phyloP scores from a whole-genome alignment of 2,888 invertebrate species.

The Entomobrya multifasciata region DNA sequence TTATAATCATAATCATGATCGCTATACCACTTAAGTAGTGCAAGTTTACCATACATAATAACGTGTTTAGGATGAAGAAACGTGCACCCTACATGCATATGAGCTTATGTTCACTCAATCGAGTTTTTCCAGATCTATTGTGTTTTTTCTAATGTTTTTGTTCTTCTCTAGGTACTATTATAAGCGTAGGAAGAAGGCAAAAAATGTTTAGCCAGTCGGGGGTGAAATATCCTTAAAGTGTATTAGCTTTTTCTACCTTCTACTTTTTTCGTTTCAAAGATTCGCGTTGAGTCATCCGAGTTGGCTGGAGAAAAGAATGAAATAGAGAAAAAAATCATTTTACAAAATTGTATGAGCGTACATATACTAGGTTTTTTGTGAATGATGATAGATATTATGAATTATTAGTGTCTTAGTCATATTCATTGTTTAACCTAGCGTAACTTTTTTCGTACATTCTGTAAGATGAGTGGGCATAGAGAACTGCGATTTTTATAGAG shows the following conservation, averaged over 20 bases:
- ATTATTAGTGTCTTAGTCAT: neutral
- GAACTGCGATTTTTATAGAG: constrained; percentile 33
- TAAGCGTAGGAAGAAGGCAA: neutral
- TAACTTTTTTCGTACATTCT: neutral
- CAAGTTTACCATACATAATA: neutral
- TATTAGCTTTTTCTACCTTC: neutral
- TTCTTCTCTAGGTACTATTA: neutral
- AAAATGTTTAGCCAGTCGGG: constrained; percentile 32
- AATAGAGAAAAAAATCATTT: too few relatives aligned
- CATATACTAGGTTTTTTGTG: too few relatives aligned
- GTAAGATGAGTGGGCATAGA: constrained; percentile 64
- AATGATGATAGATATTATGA: too few relatives aligned
- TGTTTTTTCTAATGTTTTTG: neutral
- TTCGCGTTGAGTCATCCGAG: constrained; percentile 2
- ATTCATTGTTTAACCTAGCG: neutral
- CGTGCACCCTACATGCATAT: neutral
- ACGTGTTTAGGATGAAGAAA: too few relatives aligned
- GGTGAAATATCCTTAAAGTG: constrained; percentile 39
- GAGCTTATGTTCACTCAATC: neutral
- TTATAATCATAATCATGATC: neutral
- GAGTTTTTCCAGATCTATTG: neutral
- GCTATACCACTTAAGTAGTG: neutral
- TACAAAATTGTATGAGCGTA: too few relatives aligned
- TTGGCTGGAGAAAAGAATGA: neutral
- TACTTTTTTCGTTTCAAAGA: neutral